Base-by-base conservation (phyloP, 1,140 invertebrate species). In the Lithobius niger region DNA sequence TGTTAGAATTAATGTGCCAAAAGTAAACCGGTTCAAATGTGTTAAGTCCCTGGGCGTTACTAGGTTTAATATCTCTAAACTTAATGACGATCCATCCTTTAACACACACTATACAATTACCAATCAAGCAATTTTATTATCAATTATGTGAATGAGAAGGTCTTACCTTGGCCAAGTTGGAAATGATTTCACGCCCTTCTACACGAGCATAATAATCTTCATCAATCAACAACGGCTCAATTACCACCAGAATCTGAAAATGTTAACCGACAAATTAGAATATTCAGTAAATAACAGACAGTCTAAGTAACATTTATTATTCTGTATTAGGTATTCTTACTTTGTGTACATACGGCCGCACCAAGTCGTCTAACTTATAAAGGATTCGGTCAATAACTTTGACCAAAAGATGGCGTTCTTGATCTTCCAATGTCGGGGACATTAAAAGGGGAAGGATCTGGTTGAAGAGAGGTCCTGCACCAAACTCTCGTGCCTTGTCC, bases 191-290 rank as follows among this genome's bases (percentile, higher is more conserved):
- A 69, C 97, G 78, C 52, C 96, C 95, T 74, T 99, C 97, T 3
- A 99, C 96, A 68, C 97, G 84, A 40, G 97, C 96, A 73, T 99
- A 99, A 69, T 99, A 99, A 74, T 99, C 97, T 79, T 99, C 97
- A 70, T 99, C 97, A 70, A 99, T 99, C 3, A 99, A 74, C 27
- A 99, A 72, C 0, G 97, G 97, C 74, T 99, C 96, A 70, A 99
- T 99, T 1, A 99, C 97, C 0, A 99, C 96, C 26, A 99, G 74
- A 67, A 97, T 98, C 79, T 83, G 57, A 43, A 69, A 52, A 53
- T 25, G 13, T 53, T 48, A 56, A 36, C 10, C n/a, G n/a, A 10
- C 31, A 36, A 36, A 70, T 52, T 53, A 54, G 60, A 63, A 53
- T 61, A 57, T 61, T 49, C 18, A 19, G 25, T 54, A 26, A 24